phyloP scores from a whole-genome alignment of 2,113 vertebrate species.

The Mugil cephalus region DNA sequence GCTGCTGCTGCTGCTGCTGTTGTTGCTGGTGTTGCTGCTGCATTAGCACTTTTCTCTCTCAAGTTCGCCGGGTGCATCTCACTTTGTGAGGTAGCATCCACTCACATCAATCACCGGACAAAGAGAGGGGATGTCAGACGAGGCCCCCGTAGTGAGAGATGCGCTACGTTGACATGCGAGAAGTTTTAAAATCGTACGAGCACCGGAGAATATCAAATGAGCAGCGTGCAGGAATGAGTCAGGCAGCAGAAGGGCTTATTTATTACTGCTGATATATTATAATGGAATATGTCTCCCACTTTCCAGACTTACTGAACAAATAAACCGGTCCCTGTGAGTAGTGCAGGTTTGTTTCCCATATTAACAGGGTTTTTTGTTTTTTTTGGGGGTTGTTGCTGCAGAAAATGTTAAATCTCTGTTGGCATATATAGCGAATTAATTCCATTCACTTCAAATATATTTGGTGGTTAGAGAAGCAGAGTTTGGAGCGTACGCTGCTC shows the following conservation, averaged over 20 bases:
- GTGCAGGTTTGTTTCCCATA: too few species aligned
- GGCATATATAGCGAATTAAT: neutral
- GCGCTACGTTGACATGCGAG: neutral
- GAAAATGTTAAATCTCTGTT: too few species aligned
- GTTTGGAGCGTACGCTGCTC: too few species aligned
- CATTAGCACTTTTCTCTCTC: constrained; percentile 70
- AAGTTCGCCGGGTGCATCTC: constrained; percentile 54
- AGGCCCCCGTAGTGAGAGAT: neutral
- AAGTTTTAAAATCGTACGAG: neutral
- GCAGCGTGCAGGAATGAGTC: neutral
- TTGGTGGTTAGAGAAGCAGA: too few species aligned
- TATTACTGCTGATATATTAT: too few species aligned
- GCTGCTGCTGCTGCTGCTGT: too few species aligned
- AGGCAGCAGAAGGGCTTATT: neutral
- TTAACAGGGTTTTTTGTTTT: too few species aligned
- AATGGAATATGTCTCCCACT: too few species aligned
- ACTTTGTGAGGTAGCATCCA: constrained; percentile 22
- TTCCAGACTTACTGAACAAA: too few species aligned
- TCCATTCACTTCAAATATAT: neutral
- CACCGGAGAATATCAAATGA: neutral
- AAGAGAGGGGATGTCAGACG: constrained; percentile 6
- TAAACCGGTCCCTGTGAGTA: too few species aligned
- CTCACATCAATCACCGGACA: constrained; percentile 43
- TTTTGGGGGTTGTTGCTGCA: too few species aligned
- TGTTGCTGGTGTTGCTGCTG: constrained; percentile 51